phyloP scores from a whole-genome alignment of 2,113 vertebrate genomes.

The Girardinichthys multiradiatus region DNA sequence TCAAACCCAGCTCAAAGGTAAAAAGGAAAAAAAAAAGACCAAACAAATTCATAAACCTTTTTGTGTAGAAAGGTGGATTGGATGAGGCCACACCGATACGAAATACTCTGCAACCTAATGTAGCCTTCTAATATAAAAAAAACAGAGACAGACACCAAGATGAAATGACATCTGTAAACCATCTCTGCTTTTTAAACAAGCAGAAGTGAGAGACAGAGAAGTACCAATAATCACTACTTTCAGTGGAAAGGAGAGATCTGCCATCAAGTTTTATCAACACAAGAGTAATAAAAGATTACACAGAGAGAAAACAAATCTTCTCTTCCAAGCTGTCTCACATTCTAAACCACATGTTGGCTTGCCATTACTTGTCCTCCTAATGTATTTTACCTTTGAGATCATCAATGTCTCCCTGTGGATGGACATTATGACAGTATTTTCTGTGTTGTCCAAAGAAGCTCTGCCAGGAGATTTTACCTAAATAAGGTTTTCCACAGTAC shows the following conservation, averaged over 20 bases:
- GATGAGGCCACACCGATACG: background rate
- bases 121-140: background rate
- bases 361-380: slow-evolving; percentile 33
- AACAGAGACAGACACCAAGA: background rate
- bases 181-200: slow-evolving; percentile 19
- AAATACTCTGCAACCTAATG: slow-evolving; percentile 39
- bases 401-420: slow-evolving; percentile 24
- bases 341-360: slow-evolving; percentile 31
- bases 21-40: background rate
- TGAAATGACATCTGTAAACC: slow-evolving; percentile 29
- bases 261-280: slow-evolving; percentile 38
- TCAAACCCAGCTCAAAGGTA: slow-evolving; percentile 40
- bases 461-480: slow-evolving; percentile 37
- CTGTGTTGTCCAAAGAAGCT: slow-evolving; percentile 41
- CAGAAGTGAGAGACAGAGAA: slow-evolving; percentile 24
- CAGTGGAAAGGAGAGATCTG: slow-evolving; percentile 8
- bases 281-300: slow-evolving; percentile 39
- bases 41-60: slow-evolving; percentile 26
- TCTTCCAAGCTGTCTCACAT: slow-evolving; percentile 50
- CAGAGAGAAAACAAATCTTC: slow-evolving; percentile 9
- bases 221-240: slow-evolving; percentile 28
- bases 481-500: slow-evolving; percentile 58
- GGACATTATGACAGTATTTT: slow-evolving; percentile 23
- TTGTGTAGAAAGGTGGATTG: background rate
- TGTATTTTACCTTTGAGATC: slow-evolving; percentile 28